These are phyloP conservation scores for Hydrolagus colliei DNA, from an alignment of 2,797 vertebrate species.

Conservation along the genomic window DNA sequence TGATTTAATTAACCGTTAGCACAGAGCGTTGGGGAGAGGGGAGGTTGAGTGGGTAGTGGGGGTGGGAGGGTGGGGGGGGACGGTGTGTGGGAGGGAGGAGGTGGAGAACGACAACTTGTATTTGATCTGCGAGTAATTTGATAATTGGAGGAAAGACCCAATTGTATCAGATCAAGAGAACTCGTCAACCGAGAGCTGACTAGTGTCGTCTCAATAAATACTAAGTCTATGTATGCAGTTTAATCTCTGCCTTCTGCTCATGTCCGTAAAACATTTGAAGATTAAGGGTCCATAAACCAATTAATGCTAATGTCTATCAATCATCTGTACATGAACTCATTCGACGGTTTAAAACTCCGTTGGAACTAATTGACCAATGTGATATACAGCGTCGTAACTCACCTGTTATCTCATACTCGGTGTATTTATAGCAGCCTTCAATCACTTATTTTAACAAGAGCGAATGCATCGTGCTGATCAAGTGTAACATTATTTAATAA, in stretches of 20 bases:
- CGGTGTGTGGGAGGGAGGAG: no score
- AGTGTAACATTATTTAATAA: not conserved
- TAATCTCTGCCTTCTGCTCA: not conserved
- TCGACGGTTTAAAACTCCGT: not conserved
- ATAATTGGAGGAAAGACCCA: no score
- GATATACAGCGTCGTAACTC: not conserved
- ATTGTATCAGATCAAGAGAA: no score
- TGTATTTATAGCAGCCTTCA: not conserved
- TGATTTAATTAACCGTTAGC: no score
- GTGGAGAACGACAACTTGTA: no score
- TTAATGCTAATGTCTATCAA: no score
- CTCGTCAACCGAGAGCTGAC: not conserved
- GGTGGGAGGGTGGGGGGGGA: no score
- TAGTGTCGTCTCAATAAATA: not conserved
- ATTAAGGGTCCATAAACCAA: no score
- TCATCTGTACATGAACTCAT: not conserved
- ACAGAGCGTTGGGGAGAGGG: no score
- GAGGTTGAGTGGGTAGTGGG: no score
- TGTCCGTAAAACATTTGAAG: not conserved
- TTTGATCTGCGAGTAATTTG: no score
- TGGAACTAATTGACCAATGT: not conserved
- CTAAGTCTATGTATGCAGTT: not conserved
- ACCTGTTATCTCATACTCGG: not conserved
- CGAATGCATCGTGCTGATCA: not conserved
- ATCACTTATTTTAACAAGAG: not conserved